Evolutionary conservation across 2,113 vertebrate genomes (phyloP).

Genomic region (Nicator chloris): DNA sequence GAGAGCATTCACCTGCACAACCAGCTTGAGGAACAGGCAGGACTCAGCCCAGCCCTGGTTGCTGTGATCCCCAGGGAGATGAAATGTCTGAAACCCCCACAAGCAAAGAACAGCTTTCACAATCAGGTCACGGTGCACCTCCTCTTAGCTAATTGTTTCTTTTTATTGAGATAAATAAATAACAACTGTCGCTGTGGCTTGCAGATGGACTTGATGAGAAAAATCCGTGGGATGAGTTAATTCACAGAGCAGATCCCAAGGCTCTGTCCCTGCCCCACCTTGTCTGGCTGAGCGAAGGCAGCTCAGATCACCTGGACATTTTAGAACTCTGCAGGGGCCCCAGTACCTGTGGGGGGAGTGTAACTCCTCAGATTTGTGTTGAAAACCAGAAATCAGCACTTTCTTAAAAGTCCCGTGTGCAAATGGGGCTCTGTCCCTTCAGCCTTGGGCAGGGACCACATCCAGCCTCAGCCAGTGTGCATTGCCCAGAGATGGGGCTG

Average conservation of each 20-base stretch:
- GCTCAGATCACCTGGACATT: neutral
- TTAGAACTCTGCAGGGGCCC: neutral
- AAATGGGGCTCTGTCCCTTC: no score
- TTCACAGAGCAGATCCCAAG: neutral
- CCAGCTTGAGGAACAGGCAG: neutral
- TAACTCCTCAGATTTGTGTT: neutral
- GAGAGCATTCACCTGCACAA: neutral
- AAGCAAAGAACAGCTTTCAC: neutral
- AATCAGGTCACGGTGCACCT: fast-evolving
- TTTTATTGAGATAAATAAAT: neutral
- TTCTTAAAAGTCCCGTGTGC: neutral
- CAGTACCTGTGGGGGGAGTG: neutral
- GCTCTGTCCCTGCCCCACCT: neutral
- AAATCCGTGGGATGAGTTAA: neutral
- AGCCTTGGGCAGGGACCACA: neutral
- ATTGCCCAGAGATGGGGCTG: neutral
- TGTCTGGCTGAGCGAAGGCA: neutral
- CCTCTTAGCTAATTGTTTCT: neutral
- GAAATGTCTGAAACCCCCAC: neutral
- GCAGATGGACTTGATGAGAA: neutral
- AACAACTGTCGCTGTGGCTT: neutral
- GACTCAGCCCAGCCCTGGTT: neutral
- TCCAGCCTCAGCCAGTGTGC: neutral
- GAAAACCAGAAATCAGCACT: neutral
- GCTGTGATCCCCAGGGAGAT: neutral